Base-by-base conservation (phyloP, 2,888 invertebrate species). In the Tenthredo amoena region DNA sequence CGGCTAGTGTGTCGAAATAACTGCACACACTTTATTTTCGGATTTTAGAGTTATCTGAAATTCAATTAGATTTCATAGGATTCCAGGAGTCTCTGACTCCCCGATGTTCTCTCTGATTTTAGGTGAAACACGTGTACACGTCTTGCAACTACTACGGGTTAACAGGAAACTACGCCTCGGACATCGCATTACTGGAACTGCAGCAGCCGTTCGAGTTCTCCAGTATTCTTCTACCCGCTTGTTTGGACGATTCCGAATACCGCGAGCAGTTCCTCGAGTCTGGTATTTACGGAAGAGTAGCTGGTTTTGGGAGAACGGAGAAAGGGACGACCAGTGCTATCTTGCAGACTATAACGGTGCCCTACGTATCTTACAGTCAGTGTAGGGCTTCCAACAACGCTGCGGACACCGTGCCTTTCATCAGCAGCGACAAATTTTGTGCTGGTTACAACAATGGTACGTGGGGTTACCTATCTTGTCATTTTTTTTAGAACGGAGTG, bases 291-390 rank as follows among this genome's bases (percentile, higher is more conserved):
- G 93, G 93, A 18, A 91, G 87, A 87, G 92, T 93, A 2, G 90
- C 92, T 12, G 93, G 93, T 58, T 93, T 93, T 87, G 93, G 93
- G 12, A 90, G 89, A 87, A 93, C 93, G 0, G 90, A 88, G 5
- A 18, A 18, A 0, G 91, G 91, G 5, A 1, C 83, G 12, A 87
- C 89, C 0, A 93, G 93, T 86, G 88, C 81, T 47, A 37, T 92
- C 55, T 87, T 93, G 47, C 92, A 92, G 55, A 55, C 55, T n/a
- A 7, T 55, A 55, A n/a, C 55, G 1, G 55, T 55, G 7, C 55
- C 55, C 55, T 92, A 89, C 72, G 87, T 93, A n/a, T 85, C 91
- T 1, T 71, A 87, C 26, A 87, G 71, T 31, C 86, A 89, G 55
- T 94, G 93, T 84, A 90, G 87, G 86, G 47, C 87, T 0, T 86